Percentiles rank a stretch among this genome's conserved stretches.
phyloP scores from a whole-genome alignment of 2,888 invertebrate species.

The Dolomedes plantarius region DNA sequence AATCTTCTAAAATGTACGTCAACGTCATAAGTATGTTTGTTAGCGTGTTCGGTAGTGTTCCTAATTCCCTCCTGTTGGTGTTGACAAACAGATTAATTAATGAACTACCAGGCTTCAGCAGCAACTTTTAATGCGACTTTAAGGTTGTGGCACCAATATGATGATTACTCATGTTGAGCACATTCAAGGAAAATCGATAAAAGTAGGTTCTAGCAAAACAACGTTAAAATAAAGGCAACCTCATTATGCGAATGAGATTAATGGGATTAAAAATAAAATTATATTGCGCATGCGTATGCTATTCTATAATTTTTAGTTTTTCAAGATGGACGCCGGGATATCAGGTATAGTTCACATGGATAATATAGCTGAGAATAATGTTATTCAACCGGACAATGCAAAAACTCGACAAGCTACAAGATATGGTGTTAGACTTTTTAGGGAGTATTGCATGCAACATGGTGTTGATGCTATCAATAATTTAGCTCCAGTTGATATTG shows the following conservation, averaged over 20 bases:
- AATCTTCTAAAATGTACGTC: constrained; percentile 16
- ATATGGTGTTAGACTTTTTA: constrained; percentile 72
- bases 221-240: constrained; percentile 69
- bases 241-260: constrained; percentile 72
- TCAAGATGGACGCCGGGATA: constrained; percentile 71
- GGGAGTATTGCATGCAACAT: constrained; percentile 70
- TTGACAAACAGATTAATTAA: constrained; percentile 6
- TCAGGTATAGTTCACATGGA: constrained; percentile 67
- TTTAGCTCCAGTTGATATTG: constrained; percentile 69
- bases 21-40: constrained; percentile 9
- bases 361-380: constrained; percentile 26
- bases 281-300: constrained; percentile 72
- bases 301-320: constrained; percentile 71
- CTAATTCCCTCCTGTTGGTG: not conserved
- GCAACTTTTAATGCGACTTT: not conserved
- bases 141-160: not conserved
- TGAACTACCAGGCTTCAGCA: not conserved
- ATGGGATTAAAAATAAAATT: constrained; percentile 71
- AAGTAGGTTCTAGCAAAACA: constrained; percentile 65
- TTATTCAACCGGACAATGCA: constrained; percentile 68
- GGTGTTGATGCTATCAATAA: constrained; percentile 70
- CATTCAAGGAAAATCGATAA: constrained; percentile 65
- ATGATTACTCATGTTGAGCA: constrained; percentile 13
- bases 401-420: constrained; percentile 72
- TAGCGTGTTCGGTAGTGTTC: not conserved